Conservation (phyloP, 2,113 vertebrate species). For the Malurus elegans region DNA sequence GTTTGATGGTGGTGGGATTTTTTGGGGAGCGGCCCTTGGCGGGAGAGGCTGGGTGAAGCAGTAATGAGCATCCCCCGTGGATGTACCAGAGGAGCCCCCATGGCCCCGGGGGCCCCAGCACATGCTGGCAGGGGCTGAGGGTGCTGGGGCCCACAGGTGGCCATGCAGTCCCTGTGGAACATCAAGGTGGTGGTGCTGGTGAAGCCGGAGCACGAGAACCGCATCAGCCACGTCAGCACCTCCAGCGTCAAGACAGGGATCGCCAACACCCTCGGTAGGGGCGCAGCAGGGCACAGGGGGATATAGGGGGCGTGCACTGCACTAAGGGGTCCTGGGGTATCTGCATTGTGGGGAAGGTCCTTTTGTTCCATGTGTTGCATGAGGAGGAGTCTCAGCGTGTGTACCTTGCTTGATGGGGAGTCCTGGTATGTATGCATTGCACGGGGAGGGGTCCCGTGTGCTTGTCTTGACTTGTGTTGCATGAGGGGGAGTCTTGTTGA, state of each 20-base stretch:
- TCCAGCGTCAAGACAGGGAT: conserved; percentile 39
- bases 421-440: neutral
- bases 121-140: neutral
- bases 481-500: no score
- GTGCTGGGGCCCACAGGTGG: neutral
- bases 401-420: neutral
- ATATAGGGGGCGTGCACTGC: neutral
- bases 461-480: neutral
- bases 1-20: neutral
- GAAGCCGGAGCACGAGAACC: conserved; percentile 47
- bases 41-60: neutral
- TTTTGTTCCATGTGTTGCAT: neutral
- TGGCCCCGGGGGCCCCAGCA: neutral
- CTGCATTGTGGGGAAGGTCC: neutral
- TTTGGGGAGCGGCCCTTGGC: neutral
- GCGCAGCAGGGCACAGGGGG: neutral
- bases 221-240: conserved; percentile 39
- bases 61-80: neutral
- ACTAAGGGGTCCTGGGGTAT: no score
- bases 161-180: conserved; percentile 46
- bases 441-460: neutral
- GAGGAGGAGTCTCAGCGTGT: neutral
- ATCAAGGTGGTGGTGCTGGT: conserved; percentile 51
- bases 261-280: conserved; percentile 41
- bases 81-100: neutral